Percentiles rank a stretch among this genome's conserved stretches.
These are phyloP conservation scores for Austrolebias charrua DNA, from an alignment of 2,797 vertebrate species.

Conservation along the genomic window DNA sequence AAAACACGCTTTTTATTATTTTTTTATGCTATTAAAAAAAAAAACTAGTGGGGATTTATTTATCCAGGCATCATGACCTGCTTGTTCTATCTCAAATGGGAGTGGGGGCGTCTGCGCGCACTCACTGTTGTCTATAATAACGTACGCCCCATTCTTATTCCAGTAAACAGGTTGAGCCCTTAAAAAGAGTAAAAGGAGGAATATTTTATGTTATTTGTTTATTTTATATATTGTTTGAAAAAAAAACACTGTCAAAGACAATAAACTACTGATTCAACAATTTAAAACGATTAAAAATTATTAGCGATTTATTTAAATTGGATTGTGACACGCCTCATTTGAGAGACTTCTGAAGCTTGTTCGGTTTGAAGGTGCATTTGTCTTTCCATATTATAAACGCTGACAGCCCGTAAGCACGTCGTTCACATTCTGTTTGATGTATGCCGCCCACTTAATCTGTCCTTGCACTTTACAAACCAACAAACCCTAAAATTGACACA, in stretches of 20 bases:
- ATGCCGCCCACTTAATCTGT: neutral
- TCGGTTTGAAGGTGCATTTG: slow-evolving; percentile 12
- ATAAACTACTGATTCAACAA: neutral
- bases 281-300: neutral
- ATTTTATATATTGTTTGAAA: too few relatives aligned
- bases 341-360: too few relatives aligned
- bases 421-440: neutral
- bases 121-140: too few relatives aligned
- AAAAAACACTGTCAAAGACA: too few relatives aligned
- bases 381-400: neutral
- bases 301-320: neutral
- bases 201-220: too few relatives aligned
- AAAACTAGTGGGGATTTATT: too few relatives aligned
- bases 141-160: neutral
- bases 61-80: too few relatives aligned
- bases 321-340: neutral
- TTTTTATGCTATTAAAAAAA: too few relatives aligned
- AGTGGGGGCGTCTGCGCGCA: too few relatives aligned
- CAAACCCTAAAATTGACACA: neutral
- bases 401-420: neutral
- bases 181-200: too few relatives aligned
- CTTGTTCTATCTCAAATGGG: too few relatives aligned
- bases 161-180: neutral
- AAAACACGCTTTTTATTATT: too few relatives aligned
- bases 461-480: neutral